phyloP scores from a whole-genome alignment of 2,888 invertebrate genomes.

The Macrostomum cliftonense region DNA sequence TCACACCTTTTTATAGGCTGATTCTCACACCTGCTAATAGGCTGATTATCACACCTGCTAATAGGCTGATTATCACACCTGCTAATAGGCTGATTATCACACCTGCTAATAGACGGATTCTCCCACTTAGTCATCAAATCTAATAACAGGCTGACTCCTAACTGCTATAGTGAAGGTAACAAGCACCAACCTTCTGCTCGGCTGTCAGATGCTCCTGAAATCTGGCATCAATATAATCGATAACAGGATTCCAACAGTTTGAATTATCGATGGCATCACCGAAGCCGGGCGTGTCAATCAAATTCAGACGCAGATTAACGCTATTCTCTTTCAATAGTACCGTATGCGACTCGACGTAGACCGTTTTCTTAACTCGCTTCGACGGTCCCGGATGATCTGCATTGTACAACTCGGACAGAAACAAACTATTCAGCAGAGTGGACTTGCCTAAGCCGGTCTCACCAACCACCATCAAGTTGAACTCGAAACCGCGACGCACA shows the following conservation, averaged over 20 bases:
- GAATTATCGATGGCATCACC: constrained; percentile 97
- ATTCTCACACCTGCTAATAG: no score
- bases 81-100: no score
- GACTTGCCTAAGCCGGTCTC: constrained; percentile 94
- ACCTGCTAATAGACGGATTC: no score
- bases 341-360: constrained; percentile 74
- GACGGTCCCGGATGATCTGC: constrained; percentile 79
- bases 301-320: constrained; percentile 79
- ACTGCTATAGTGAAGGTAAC: no score
- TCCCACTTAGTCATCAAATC: no score
- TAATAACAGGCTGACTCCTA: no score
- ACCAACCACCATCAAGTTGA: constrained; percentile 31
- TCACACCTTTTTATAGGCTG: no score
- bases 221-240: constrained; percentile 82
- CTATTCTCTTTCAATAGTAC: constrained; percentile 88
- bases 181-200: no score
- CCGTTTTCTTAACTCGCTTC: constrained; percentile 79
- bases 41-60: no score
- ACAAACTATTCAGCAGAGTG: constrained; percentile 92
- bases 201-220: constrained; percentile 72
- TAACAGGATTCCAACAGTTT: constrained; percentile 94
- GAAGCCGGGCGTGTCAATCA: constrained; percentile 96
- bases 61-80: no score
- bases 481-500: constrained; percentile 14
- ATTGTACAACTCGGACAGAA: constrained; percentile 89